phyloP scores from a whole-genome alignment of 92 coral and sea anemone species.

The Plumapathes pennacea region DNA sequence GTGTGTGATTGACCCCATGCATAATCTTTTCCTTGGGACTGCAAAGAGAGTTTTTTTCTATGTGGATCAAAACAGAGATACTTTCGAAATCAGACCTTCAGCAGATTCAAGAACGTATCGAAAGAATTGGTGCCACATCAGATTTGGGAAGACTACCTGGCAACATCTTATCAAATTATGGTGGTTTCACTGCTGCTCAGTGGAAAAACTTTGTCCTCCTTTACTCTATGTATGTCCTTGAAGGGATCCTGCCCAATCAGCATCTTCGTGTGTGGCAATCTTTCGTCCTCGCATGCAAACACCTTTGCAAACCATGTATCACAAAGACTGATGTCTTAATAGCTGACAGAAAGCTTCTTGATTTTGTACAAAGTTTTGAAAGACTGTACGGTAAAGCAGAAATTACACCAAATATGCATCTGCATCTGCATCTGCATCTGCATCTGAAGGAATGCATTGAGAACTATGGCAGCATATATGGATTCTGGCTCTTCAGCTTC shows the following conservation, averaged over 20 bases:
- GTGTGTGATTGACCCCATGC: constrained; percentile 36
- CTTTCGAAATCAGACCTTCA: no score
- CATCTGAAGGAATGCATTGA: background rate
- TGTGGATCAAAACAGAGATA: no score
- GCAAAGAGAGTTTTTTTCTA: constrained; percentile 17
- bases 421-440: constrained; percentile 10
- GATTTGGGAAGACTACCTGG: constrained; percentile 52
- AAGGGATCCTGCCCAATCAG: background rate
- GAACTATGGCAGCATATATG: constrained; percentile 51
- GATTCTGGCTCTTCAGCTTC: constrained; percentile 68
- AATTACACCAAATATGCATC: constrained; percentile 1
- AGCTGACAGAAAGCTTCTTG: constrained; percentile 1
- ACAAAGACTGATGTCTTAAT: background rate
- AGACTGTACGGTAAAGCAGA: background rate
- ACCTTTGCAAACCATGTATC: constrained; percentile 1
- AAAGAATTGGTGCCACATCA: constrained; percentile 27
- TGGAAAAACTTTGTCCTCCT: constrained; percentile 44
- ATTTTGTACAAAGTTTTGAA: background rate
- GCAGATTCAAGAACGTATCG: constrained; percentile 29
- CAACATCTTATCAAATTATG: constrained; percentile 44
- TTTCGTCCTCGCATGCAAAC: constrained; percentile 1
- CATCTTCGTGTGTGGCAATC: background rate
- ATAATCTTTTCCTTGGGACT: constrained; percentile 17
- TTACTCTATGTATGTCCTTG: constrained; percentile 8
- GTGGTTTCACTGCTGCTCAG: constrained; percentile 65